Percentiles rank a stretch among this genome's conserved stretches.
Conservation (phyloP, 2,113 vertebrate genomes). For the Struthio camelus region DNA sequence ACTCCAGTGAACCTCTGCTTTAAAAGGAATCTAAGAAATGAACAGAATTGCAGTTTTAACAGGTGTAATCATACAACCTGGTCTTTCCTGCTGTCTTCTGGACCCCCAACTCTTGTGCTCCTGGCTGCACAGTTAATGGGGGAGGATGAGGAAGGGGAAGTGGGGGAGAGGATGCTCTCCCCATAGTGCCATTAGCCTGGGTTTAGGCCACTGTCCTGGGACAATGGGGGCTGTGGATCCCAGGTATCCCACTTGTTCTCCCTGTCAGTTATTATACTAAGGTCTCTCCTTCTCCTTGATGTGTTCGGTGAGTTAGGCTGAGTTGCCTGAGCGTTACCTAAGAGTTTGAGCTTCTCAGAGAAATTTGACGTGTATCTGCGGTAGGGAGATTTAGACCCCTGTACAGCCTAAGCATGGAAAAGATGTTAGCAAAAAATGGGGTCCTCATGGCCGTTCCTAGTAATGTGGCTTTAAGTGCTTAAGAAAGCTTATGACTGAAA, state of each 20-base stretch:
- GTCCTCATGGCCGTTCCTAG: neutral
- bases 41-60: neutral
- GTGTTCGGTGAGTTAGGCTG: neutral
- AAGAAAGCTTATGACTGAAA: neutral
- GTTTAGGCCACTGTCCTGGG: neutral
- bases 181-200: neutral
- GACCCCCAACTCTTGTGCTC: neutral
- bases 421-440: neutral
- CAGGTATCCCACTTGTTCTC: neutral
- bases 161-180: neutral
- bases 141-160: neutral
- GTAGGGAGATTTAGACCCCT: neutral
- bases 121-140: neutral
- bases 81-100: neutral
- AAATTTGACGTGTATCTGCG: neutral
- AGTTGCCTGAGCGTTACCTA: neutral
- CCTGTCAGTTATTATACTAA: neutral
- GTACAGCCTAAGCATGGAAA: neutral
- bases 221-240: neutral
- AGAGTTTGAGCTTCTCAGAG: neutral
- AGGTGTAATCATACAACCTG: neutral
- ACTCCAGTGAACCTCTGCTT: fast-evolving
- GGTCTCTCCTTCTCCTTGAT: neutral
- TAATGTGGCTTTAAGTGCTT: neutral
- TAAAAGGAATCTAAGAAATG: neutral